phyloP scores from a whole-genome alignment of 92 coral and sea anemone species.

The Desmophyllum pertusum region DNA sequence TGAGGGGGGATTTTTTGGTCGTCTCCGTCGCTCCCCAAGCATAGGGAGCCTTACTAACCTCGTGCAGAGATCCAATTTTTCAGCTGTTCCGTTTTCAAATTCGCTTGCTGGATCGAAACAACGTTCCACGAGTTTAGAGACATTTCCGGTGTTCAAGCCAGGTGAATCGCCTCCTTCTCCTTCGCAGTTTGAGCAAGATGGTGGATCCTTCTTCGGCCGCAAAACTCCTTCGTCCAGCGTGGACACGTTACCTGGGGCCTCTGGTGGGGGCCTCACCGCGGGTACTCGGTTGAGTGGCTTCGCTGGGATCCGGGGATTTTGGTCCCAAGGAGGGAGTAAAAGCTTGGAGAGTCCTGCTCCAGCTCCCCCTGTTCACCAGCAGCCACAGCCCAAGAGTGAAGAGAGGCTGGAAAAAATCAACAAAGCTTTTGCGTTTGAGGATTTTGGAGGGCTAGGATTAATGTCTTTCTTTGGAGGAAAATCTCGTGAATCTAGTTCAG shows the following conservation, averaged over 20 bases:
- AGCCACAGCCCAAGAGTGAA: slow-evolving; percentile 45
- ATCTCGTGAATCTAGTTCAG: slow-evolving; percentile 34
- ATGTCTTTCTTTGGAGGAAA: slow-evolving; percentile 87
- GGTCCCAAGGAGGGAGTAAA: slow-evolving; percentile 70
- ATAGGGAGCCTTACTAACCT: slow-evolving; percentile 87
- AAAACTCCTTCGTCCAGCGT: slow-evolving; percentile 34
- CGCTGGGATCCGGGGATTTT: slow-evolving; percentile 86
- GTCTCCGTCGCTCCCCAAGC: slow-evolving; percentile 77
- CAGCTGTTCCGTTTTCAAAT: slow-evolving; percentile 51
- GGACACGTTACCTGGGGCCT: slow-evolving; percentile 40
- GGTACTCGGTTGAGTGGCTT: slow-evolving; percentile 78
- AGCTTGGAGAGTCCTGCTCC: slow-evolving; percentile 53
- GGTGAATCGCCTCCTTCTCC: slow-evolving; percentile 95
- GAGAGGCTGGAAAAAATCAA: slow-evolving; percentile 80
- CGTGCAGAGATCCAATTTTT: slow-evolving; percentile 70
- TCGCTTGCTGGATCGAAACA: slow-evolving; percentile 56
- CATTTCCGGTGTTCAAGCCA: slow-evolving; percentile 65
- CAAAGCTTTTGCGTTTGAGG: slow-evolving; percentile 85
- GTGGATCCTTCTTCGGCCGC: slow-evolving; percentile 53
- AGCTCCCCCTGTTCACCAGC: slow-evolving; percentile 20
- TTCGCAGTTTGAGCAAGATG: slow-evolving; percentile 72
- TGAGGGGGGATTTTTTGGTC: slow-evolving; percentile 81
- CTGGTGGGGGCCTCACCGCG: slow-evolving; percentile 55
- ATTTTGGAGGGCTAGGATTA: slow-evolving; percentile 84
- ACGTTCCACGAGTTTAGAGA: slow-evolving; percentile 86